Percentiles rank a stretch among this genome's conserved stretches.
Conservation (phyloP, 2,113 vertebrate genomes). For the Chelonoidis abingdonii region DNA sequence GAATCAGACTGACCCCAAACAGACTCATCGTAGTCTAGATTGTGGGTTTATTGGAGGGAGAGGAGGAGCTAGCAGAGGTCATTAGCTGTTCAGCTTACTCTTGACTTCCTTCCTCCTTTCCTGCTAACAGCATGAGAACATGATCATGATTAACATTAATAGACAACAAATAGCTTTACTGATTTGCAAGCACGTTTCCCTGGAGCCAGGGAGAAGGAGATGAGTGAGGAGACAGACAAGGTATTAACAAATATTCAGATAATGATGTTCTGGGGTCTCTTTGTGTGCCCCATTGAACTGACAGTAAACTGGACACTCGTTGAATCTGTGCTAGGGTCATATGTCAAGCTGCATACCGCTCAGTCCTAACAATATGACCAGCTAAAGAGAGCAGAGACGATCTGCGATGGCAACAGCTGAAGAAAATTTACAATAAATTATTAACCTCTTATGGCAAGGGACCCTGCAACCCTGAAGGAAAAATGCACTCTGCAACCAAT, state of each 20-base stretch:
- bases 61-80: background rate
- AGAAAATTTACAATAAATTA: background rate
- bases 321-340: background rate
- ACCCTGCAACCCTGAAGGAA: background rate
- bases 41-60: background rate
- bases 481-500: background rate
- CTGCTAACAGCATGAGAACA: background rate
- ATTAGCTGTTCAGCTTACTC: background rate
- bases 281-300: background rate
- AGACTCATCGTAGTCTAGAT: background rate
- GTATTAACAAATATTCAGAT: background rate
- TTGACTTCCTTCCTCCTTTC: background rate
- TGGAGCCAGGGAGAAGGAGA: background rate
- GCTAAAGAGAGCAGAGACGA: background rate
- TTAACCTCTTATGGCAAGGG: background rate
- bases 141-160: background rate
- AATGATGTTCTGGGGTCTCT: background rate
- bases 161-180: background rate
- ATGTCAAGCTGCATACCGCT: background rate
- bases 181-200: background rate
- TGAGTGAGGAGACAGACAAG: background rate
- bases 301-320: background rate
- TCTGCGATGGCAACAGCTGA: background rate
- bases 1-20: background rate
- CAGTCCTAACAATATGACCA: background rate